These are phyloP conservation scores for Raillietiella orientalis DNA, from an alignment of 2,888 invertebrate genomes.

Conservation along the genomic window DNA sequence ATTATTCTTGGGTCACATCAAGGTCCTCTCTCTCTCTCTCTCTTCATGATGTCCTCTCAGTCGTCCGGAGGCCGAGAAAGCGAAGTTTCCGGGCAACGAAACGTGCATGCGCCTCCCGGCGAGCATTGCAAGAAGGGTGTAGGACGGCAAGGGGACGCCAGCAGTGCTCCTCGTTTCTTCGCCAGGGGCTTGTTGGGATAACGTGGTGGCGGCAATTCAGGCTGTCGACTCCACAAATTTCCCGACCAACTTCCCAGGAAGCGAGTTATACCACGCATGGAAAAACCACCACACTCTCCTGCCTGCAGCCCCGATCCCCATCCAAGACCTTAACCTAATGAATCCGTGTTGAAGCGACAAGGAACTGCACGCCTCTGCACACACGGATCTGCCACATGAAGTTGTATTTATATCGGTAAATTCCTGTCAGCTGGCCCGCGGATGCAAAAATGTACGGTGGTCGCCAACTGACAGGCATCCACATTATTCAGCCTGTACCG, in stretches of 20 bases:
- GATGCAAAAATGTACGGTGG: conserved; percentile 97
- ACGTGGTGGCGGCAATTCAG: too few relatives aligned
- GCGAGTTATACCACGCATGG: conserved; percentile 94
- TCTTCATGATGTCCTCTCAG: too few relatives aligned
- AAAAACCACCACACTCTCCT: conserved; percentile 99
- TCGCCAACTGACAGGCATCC: conserved; percentile 83
- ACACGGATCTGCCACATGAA: conserved; percentile 94
- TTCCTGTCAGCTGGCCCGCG: conserved; percentile 94
- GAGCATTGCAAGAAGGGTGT: too few relatives aligned
- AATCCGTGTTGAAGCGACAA: conserved; percentile 93
- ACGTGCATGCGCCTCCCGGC: too few relatives aligned
- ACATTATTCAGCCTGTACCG: conserved; percentile 97
- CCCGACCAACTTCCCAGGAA: conserved; percentile 96
- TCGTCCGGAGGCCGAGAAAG: too few relatives aligned
- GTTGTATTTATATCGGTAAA: conserved; percentile 98
- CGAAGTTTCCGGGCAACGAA: too few relatives aligned
- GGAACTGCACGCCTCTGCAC: conserved; percentile 99
- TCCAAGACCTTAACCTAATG: conserved; percentile 92
- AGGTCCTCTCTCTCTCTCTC: too few relatives aligned
- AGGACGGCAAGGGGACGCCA: too few relatives aligned
- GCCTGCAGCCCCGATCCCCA: conserved; percentile 94
- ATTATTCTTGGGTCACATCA: too few relatives aligned
- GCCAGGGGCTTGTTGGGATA: too few relatives aligned
- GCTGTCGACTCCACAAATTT: conserved; percentile 86
- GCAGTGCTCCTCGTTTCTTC: too few relatives aligned